Evolutionary conservation across 53 echinoderm and acorn worm species (phyloP).

Genomic region (Crossaster papposus): DNA sequence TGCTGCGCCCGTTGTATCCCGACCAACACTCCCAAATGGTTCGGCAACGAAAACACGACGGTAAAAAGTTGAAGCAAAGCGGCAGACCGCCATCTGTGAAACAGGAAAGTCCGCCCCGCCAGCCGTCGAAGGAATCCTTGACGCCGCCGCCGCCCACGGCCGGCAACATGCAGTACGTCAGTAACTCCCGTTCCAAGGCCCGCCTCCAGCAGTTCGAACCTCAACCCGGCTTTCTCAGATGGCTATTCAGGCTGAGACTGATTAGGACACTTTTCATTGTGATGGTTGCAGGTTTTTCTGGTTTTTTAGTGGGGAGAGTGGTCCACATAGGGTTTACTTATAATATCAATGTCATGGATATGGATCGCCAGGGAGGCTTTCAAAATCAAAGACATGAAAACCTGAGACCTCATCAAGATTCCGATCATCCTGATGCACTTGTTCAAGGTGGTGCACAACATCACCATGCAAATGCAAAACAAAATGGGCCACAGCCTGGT

Average conservation of each 20-base stretch:
- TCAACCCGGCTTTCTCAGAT: conserved; percentile 4
- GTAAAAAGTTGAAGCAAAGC: neutral
- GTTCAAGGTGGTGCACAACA: neutral
- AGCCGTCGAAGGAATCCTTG: neutral
- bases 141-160: neutral
- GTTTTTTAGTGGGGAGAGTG: neutral
- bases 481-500: neutral
- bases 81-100: neutral
- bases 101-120: neutral
- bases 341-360: no score
- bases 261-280: neutral
- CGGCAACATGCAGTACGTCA: conserved; percentile 72
- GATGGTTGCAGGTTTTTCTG: neutral
- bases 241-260: conserved; percentile 21
- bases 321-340: neutral
- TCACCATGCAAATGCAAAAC: neutral
- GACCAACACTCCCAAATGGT: conserved; percentile 41
- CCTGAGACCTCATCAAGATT: neutral
- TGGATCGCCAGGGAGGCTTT: neutral
- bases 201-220: conserved; percentile 1
- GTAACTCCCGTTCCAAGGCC: conserved; percentile 66
- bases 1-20: neutral
- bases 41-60: conserved; percentile 45
- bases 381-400: neutral
- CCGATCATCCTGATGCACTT: neutral